Percentiles rank a stretch among this genome's conserved stretches.
Evolutionary conservation across 2,888 invertebrate genomes (phyloP).

Genomic region (Crocallis elinguaria): DNA sequence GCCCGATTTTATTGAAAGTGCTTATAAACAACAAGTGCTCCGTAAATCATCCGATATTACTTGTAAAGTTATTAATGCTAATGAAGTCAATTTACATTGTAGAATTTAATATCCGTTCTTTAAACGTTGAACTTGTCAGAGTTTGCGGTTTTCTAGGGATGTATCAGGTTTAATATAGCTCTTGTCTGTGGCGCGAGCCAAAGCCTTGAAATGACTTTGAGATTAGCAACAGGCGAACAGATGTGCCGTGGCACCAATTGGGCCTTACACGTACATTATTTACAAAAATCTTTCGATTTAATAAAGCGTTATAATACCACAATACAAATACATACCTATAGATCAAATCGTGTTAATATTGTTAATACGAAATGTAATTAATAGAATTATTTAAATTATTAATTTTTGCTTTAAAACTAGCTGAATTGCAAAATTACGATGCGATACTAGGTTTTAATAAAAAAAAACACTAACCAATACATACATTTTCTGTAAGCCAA

Average conservation of each 20-base stretch:
- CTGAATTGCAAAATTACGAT: background rate
- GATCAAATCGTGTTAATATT: background rate
- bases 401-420: no score
- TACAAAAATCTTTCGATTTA: no score
- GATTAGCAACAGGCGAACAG: slow-evolving; percentile 26
- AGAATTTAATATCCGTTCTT: slow-evolving; percentile 11
- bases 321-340: no score
- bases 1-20: slow-evolving; percentile 3
- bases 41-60: slow-evolving; percentile 21
- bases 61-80: slow-evolving; percentile 24
- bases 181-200: background rate
- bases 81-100: slow-evolving; percentile 16
- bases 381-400: no score
- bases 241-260: slow-evolving; percentile 14
- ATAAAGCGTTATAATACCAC: no score
- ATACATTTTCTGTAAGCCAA: no score
- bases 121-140: slow-evolving; percentile 3
- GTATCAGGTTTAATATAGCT: slow-evolving; percentile 1
- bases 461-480: no score
- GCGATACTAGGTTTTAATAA: no score
- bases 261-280: slow-evolving; percentile 12
- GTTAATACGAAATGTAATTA: no score
- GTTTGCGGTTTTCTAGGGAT: slow-evolving; percentile 8
- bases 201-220: slow-evolving; percentile 7
- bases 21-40: slow-evolving; percentile 21